Evolutionary conservation across 1,140 invertebrate genomes (phyloP), one percentile per base, ranked within the genome.

Genomic region (Sycophaga agraensis): DNA sequence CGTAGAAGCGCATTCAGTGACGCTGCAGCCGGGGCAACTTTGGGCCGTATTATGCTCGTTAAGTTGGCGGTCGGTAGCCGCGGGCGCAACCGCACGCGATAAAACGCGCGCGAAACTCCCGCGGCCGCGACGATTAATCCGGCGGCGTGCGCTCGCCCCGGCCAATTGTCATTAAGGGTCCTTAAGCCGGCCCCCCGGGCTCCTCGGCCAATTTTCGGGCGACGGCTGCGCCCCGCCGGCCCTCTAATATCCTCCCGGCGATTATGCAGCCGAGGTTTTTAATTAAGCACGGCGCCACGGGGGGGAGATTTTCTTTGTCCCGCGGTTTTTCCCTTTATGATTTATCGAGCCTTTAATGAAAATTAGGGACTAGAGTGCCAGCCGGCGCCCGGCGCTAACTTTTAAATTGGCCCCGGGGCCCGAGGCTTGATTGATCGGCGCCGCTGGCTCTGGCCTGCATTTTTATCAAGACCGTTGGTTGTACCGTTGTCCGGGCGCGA

Each of bases 31-130:
- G 63, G 61, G 56, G 61, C 54, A 72, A 73, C 67, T 73, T 73
- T 66, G 72, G 73, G 66, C 65, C 67, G 67, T 70, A 73, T 73
- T 73, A 70, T 69, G 65, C 68, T 74, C 67, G 71, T 73, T 73
- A 73, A 70, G 68, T 70, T 67, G 55, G 28, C 56, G 63, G 53
- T 39, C 39, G 19, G 16, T 17, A 55, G 46, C 21, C 43, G 57
- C 53, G 51, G 51, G 34, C 49, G 14, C 37, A 49, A 17, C 46
- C 35, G 46, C 48, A 42, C 40, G 42, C 58, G 16, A 54, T 39
- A 51, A 58, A 66, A 62, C 34, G 46, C 48, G 43, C 31, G 51
- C 16, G 39, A 67, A 67, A 68, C 42, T 59, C 40, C 43, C 49
- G 24, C 31, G 16, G 19, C 14, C 51, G 42, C 40, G 59, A 62